Evolutionary conservation across 2,888 invertebrate genomes (phyloP).

Genomic region (Drosophila meridiana): DNA sequence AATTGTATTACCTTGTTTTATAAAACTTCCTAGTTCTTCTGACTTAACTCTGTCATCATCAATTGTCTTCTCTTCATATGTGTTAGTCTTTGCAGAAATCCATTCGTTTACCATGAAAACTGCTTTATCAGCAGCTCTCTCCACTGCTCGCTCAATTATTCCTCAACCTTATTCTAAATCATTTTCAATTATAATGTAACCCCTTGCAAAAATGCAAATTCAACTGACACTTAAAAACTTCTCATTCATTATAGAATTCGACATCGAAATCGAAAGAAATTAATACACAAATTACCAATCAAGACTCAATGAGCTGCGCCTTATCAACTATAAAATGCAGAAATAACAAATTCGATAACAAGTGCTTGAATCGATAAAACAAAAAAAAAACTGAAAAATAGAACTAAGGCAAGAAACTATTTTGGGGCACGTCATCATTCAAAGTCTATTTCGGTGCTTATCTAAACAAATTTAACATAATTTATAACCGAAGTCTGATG

Average conservation of each 20-base stretch:
- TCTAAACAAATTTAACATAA: constrained; percentile 55
- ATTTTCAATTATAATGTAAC: neutral
- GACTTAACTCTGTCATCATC: too few relatives aligned
- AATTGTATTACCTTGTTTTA: too few relatives aligned
- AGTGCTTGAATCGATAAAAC: constrained; percentile 19
- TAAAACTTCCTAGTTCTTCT: too few relatives aligned
- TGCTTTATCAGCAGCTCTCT: neutral
- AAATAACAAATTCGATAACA: constrained; percentile 44
- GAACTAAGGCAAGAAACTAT: constrained; percentile 6
- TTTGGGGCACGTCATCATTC: constrained; percentile 42
- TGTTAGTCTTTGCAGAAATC: too few relatives aligned
- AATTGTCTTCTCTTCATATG: too few relatives aligned
- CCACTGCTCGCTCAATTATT: too few relatives aligned
- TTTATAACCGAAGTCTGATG: constrained; percentile 26
- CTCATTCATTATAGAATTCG: constrained; percentile 28
- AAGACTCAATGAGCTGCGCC: constrained; percentile 23
- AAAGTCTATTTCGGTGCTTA: constrained; percentile 38
- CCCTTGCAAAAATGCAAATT: neutral
- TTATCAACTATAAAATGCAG: constrained; percentile 33
- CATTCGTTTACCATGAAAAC: neutral
- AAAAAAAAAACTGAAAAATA: constrained; percentile 7
- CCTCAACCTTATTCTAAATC: neutral
- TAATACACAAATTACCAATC: constrained; percentile 54
- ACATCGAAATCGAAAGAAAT: constrained; percentile 4
- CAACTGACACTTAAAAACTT: constrained; percentile 3